Conservation (phyloP, 2,888 invertebrate species). For the Dynastes maya region DNA sequence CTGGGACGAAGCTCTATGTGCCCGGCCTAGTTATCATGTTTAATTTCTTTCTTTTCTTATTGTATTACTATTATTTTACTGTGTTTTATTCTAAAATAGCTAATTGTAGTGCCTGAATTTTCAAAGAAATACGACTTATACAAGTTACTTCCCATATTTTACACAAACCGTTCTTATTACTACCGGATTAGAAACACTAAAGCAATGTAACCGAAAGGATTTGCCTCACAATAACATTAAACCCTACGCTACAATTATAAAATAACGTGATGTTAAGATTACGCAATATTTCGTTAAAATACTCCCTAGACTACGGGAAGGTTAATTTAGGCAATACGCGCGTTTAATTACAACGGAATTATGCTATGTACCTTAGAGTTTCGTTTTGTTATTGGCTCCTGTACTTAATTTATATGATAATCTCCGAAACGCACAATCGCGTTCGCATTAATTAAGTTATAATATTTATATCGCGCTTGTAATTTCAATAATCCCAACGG, state of each 20-base stretch:
- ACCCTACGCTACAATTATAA: not conserved
- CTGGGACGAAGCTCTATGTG: no score
- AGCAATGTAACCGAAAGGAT: not conserved
- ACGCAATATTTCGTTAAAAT: slow-evolving; percentile 1
- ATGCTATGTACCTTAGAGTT: slow-evolving; percentile 9
- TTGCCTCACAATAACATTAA: not conserved
- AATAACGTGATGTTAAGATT: not conserved
- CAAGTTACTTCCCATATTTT: not conserved
- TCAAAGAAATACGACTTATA: no score
- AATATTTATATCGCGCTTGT: not conserved
- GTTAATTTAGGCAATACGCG: not conserved
- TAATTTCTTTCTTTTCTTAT: no score
- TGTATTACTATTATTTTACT: no score
- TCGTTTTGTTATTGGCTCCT: slow-evolving; percentile 9
- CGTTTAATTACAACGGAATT: slow-evolving; percentile 17
- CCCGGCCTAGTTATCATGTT: no score
- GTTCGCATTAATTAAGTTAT: not conserved
- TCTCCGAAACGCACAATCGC: slow-evolving; percentile 1
- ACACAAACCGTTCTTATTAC: not conserved
- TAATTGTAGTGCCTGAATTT: no score
- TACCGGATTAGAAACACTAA: not conserved
- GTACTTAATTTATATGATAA: slow-evolving; percentile 31
- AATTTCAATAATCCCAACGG: not conserved
- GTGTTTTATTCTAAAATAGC: no score
- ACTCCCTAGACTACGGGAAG: not conserved